Percentiles rank a stretch among this genome's conserved stretches.
Evolutionary conservation across 1,140 invertebrate species (phyloP).

Genomic region (Radopholus similis): DNA sequence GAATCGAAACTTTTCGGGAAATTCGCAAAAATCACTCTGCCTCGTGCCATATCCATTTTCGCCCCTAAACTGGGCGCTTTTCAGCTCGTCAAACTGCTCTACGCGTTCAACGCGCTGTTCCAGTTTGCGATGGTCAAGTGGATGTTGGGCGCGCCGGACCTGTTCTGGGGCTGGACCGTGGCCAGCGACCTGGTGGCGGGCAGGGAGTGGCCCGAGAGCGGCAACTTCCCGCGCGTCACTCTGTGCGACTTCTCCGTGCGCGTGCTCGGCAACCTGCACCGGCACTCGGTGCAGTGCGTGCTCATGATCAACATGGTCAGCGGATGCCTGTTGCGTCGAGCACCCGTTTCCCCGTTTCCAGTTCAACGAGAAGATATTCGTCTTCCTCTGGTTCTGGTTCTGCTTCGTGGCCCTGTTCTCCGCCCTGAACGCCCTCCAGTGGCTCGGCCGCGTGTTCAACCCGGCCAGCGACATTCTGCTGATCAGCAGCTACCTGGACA

Average conservation of each 20-base stretch:
- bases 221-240: slow-evolving; percentile 59
- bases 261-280: slow-evolving; percentile 55
- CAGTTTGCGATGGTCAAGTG: slow-evolving; percentile 56
- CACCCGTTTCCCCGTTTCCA: not conserved
- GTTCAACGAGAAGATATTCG: slow-evolving; percentile 63
- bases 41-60: no score
- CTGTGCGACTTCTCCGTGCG: slow-evolving; percentile 54
- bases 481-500: slow-evolving; percentile 45
- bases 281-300: slow-evolving; percentile 62
- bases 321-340: not conserved
- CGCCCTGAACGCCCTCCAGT: slow-evolving; percentile 33
- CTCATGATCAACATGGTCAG: slow-evolving; percentile 61
- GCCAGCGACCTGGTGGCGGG: slow-evolving; percentile 42
- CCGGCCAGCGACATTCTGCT: slow-evolving; percentile 23
- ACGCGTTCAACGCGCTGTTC: slow-evolving; percentile 49
- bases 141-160: slow-evolving; percentile 47
- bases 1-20: no score
- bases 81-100: slow-evolving; percentile 49
- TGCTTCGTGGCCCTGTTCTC: slow-evolving; percentile 44
- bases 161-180: slow-evolving; percentile 53
- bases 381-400: slow-evolving; percentile 60
- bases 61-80: not conserved
- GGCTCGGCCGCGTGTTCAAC: slow-evolving; percentile 32
- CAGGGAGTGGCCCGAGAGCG: slow-evolving; percentile 56
- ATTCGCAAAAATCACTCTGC: no score